Base-by-base conservation (phyloP, 2,113 vertebrate genomes). In the Vulpes ferrilata region DNA sequence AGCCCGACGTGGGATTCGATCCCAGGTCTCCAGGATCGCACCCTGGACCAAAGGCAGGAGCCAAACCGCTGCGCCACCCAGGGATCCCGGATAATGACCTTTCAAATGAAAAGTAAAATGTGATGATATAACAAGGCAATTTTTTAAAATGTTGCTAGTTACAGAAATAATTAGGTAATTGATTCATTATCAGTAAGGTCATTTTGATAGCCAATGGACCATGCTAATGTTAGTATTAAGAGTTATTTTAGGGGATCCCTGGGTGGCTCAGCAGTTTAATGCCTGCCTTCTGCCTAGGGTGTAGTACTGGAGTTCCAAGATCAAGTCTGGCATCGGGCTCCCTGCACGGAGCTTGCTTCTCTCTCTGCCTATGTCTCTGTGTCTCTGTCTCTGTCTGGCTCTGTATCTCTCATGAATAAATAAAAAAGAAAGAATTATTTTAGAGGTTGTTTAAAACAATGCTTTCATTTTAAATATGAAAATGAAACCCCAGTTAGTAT, bases 371-470 rank as follows among this genome's bases (percentile, higher is more conserved):
- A 43, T 43, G 43, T 43, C 43, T 43, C 43, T 43, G 43, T 43
- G 43, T 43, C 43, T 43, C 43, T 43, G 43, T 43, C 43, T 43
- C 43, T 43, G 43, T 43, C 43, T 43, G 43, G 43, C 43, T 43
- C 43, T 43, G 43, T 43, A 43, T 43, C 43, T 43, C 43, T 43
- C 43, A 43, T 43, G 43, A 43, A 43, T 43, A 43, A 43, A 43
- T 6, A 43, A 43, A 43, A 43, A 43, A 43, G 43, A 43, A n/a
- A 35, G 35, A 82, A 38, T 35, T 95, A 82, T 74, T 82, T 82
- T 71, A 90, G 64, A 78, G 27, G 27, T 67, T 48, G 86, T 97
- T 93, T 78, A 71, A 82, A 55, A 74, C 85, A 83, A 17, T 20
- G 17, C 0, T 94, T 57, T 86, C 85, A 35, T 74, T 94, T 81